phyloP scores from a whole-genome alignment of 2,797 vertebrate genomes.

The Cyclopterus lumpus region DNA sequence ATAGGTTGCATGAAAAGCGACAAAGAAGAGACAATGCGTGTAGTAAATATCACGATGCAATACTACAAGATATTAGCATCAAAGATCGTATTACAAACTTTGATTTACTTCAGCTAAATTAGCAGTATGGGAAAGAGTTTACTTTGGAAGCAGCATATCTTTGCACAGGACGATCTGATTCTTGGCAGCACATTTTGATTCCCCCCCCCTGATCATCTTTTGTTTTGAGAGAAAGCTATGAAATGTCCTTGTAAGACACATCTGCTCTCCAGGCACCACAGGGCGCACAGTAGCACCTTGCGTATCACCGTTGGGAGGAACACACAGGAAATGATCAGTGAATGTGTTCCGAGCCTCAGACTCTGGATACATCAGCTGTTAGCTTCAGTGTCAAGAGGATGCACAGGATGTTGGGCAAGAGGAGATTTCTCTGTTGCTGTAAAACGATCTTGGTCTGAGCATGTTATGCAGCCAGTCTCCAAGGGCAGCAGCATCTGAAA shows the following conservation, averaged over 20 bases:
- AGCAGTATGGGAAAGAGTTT: not conserved
- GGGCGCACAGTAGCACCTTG: conserved; percentile 8
- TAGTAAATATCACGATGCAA: not conserved
- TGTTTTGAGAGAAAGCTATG: not conserved
- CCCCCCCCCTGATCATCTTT: not conserved
- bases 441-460: conserved; percentile 50
- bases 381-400: conserved; percentile 18
- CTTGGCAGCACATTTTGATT: not conserved
- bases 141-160: not conserved
- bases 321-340: conserved; percentile 6
- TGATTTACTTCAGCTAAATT: not conserved
- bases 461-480: conserved; percentile 42
- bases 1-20: not conserved
- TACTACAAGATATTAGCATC: not conserved
- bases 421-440: conserved; percentile 54
- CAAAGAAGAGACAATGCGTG: not conserved
- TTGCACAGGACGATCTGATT: not conserved
- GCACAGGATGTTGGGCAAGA: conserved; percentile 58
- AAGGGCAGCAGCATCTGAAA: conserved; percentile 15
- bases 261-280: conserved; percentile 15
- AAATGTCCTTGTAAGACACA: conserved; percentile 3
- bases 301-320: not conserved
- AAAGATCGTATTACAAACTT: not conserved
- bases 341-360: conserved; percentile 26
- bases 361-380: conserved; percentile 34